phyloP scores from a whole-genome alignment of 2,797 vertebrate species.

The Peromyscus aztecus region DNA sequence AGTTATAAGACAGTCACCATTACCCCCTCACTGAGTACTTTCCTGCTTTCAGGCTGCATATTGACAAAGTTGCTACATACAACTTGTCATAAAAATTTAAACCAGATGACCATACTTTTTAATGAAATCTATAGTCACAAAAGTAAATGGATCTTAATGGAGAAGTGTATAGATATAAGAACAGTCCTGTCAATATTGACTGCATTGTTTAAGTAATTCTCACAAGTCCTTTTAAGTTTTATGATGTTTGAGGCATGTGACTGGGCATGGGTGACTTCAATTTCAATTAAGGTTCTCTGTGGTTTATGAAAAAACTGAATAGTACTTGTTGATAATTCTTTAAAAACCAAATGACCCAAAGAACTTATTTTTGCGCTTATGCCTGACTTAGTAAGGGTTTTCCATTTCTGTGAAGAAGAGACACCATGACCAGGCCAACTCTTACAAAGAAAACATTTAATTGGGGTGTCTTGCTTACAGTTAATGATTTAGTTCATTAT shows the following conservation, averaged over 20 bases:
- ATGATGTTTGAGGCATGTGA: background rate
- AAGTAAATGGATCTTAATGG: background rate
- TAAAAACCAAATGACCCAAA: background rate
- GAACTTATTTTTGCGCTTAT: background rate
- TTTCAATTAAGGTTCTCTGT: slow-evolving; percentile 8
- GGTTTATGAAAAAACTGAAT: background rate
- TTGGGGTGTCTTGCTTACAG: too few relatives aligned
- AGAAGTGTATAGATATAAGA: background rate
- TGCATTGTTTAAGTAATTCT: background rate
- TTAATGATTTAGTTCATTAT: too few relatives aligned
- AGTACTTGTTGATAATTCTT: background rate
- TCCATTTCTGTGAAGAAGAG: too few relatives aligned
- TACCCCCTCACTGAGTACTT: background rate
- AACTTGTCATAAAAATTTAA: slow-evolving; percentile 16
- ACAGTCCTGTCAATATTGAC: background rate
- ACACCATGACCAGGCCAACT: too few relatives aligned
- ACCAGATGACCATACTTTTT: background rate
- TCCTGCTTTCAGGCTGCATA: background rate
- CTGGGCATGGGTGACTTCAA: background rate
- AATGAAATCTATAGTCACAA: slow-evolving; percentile 24
- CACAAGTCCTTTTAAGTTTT: background rate
- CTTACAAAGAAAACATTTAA: too few relatives aligned
- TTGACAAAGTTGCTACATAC: background rate
- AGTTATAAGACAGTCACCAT: accelerated
- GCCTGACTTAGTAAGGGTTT: background rate